Conservation (phyloP, 2,113 vertebrate genomes). For the Columba janthina region DNA sequence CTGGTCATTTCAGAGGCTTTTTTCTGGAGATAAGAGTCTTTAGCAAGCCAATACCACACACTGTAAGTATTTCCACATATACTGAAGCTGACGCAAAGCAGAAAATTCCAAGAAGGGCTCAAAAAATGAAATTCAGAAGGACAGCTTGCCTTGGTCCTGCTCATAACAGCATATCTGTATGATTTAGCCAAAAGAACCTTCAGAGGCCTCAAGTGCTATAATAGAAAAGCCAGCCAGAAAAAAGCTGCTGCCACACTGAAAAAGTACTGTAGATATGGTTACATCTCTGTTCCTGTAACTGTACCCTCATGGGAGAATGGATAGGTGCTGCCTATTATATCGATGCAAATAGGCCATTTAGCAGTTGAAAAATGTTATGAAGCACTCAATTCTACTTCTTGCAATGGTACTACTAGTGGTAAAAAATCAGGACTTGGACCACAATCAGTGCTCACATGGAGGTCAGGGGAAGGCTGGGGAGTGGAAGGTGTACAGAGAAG, state of each 20-base stretch:
- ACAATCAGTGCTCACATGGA: background rate
- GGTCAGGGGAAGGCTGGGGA: background rate
- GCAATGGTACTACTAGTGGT: too few species aligned
- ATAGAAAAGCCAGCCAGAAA: background rate
- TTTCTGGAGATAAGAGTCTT: background rate
- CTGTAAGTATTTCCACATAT: background rate
- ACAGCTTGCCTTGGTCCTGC: background rate
- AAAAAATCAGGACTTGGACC: background rate
- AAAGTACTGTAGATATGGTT: background rate
- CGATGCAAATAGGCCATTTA: background rate
- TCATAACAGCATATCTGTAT: background rate
- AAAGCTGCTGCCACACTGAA: background rate
- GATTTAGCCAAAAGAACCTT: background rate
- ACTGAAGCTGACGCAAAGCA: background rate
- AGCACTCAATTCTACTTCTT: background rate
- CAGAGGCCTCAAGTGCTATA: background rate
- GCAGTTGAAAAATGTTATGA: background rate
- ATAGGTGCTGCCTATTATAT: background rate
- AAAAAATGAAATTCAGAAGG: background rate
- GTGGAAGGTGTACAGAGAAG: background rate
- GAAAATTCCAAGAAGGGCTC: background rate
- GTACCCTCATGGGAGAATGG: background rate
- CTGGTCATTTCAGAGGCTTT: background rate
- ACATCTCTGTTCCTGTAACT: background rate
- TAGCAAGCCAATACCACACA: background rate